A percentile compares a stretch with the other conserved stretches of the same genome.
phyloP scores from a whole-genome alignment of 2,888 invertebrate genomes.

The Drosophila rubida region DNA sequence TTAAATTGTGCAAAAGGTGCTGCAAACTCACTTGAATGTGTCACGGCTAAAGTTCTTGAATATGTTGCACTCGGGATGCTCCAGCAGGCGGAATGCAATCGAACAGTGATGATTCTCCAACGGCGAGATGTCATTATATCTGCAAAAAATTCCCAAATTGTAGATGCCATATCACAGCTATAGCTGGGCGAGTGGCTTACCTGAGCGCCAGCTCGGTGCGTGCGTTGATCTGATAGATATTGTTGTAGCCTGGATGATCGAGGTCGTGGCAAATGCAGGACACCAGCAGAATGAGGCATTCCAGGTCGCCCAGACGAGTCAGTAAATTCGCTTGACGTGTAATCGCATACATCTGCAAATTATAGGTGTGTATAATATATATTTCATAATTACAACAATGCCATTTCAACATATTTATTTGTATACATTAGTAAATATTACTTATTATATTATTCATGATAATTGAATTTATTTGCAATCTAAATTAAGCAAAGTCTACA shows the following conservation, averaged over 20 bases:
- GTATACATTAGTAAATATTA: too few relatives aligned
- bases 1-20: conserved; percentile 8
- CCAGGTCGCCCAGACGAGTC: conserved; percentile 89
- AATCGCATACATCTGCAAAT: conserved; percentile 91
- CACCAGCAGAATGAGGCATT: conserved; percentile 91
- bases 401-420: too few relatives aligned
- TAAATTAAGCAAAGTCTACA: too few relatives aligned
- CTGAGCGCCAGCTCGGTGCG: conserved; percentile 92
- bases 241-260: conserved; percentile 91
- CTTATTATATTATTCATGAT: too few relatives aligned
- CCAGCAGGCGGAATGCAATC: conserved; percentile 92
- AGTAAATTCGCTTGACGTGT: conserved; percentile 90
- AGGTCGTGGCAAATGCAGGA: conserved; percentile 93
- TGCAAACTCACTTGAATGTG: conserved; percentile 86
- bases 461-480: too few relatives aligned
- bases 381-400: too few relatives aligned
- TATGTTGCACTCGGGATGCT: conserved; percentile 92
- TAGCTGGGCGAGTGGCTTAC: conserved; percentile 55
- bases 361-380: too few relatives aligned
- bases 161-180: background rate
- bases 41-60: conserved; percentile 89
- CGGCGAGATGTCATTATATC: conserved; percentile 93
- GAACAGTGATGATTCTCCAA: conserved; percentile 95
- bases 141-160: conserved; percentile 44
- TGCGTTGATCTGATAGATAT: conserved; percentile 93